Evolutionary conservation across 2,113 vertebrate genomes (phyloP).

Genomic region (Sturnus vulgaris): DNA sequence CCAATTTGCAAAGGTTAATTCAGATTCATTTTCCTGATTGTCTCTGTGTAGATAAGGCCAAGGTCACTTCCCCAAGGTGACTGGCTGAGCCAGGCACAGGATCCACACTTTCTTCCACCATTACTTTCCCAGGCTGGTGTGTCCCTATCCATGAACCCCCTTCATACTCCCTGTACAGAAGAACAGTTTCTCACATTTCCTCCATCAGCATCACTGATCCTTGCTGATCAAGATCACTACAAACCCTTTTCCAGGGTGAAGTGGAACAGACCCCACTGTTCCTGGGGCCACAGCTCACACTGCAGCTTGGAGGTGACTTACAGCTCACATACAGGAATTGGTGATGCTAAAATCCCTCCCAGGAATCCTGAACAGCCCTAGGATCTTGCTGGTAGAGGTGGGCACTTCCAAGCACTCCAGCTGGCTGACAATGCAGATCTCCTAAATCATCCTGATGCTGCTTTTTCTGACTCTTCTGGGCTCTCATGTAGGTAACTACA

Average conservation of each 20-base stretch:
- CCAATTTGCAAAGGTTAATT: constrained; percentile 60
- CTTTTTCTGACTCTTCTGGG: neutral
- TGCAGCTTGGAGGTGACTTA: neutral
- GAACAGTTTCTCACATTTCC: neutral
- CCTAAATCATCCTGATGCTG: neutral
- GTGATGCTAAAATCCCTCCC: neutral
- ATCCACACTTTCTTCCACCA: neutral
- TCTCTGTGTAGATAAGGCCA: constrained; percentile 36
- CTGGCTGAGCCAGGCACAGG: neutral
- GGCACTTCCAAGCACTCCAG: neutral
- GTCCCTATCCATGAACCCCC: neutral
- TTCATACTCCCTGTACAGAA: neutral
- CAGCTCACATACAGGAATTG: rapidly evolving
- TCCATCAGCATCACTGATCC: neutral
- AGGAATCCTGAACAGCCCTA: neutral
- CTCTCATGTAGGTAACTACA: rapidly evolving
- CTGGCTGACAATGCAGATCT: neutral
- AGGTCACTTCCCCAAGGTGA: constrained; percentile 25
- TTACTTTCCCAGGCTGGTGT: neutral
- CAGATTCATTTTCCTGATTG: constrained; percentile 49
- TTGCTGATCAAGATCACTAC: neutral
- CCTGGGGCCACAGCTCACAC: neutral
- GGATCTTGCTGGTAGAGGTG: neutral
- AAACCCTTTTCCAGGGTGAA: neutral
- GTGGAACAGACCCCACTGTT: neutral